These are phyloP conservation scores for Pristionchus exspectatus DNA, from an alignment of 2,888 invertebrate species.

Conservation along the genomic window DNA sequence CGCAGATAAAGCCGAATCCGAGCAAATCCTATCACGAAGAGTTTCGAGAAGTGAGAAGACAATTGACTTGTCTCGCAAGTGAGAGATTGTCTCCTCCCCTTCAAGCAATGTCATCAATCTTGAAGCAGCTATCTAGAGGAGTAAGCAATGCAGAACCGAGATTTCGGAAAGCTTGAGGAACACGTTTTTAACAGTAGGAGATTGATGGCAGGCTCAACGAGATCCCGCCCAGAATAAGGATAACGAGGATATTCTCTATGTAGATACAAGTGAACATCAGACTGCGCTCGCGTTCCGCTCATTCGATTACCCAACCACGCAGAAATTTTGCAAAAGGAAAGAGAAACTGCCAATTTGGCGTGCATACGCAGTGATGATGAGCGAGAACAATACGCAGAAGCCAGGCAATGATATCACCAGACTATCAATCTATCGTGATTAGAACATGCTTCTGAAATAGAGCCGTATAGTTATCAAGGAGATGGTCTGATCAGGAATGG, in stretches of 20 bases:
- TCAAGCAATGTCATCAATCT: slow-evolving; percentile 13
- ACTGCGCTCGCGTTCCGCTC: not conserved
- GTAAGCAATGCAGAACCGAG: slow-evolving; percentile 3
- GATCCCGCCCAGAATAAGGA: too few species aligned
- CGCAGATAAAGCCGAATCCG: not conserved
- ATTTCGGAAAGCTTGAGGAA: not conserved
- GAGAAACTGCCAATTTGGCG: not conserved
- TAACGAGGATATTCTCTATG: too few species aligned
- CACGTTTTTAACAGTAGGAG: too few species aligned
- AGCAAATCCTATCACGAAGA: not conserved
- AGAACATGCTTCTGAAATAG: too few species aligned
- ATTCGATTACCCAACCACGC: slow-evolving; percentile 13
- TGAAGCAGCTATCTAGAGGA: not conserved
- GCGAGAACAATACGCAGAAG: not conserved
- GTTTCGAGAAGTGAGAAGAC: not conserved
- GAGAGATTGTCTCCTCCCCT: not conserved
- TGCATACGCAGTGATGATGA: not conserved
- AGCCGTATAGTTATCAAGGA: too few species aligned
- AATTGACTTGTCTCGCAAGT: slow-evolving; percentile 6
- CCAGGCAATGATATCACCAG: not conserved
- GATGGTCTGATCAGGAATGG: too few species aligned
- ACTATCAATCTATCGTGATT: too few species aligned
- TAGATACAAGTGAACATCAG: not conserved
- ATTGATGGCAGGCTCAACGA: too few species aligned
- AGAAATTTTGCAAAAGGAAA: not conserved